Conservation (phyloP, 2,888 invertebrate genomes). For the Meandrusa payeni region DNA sequence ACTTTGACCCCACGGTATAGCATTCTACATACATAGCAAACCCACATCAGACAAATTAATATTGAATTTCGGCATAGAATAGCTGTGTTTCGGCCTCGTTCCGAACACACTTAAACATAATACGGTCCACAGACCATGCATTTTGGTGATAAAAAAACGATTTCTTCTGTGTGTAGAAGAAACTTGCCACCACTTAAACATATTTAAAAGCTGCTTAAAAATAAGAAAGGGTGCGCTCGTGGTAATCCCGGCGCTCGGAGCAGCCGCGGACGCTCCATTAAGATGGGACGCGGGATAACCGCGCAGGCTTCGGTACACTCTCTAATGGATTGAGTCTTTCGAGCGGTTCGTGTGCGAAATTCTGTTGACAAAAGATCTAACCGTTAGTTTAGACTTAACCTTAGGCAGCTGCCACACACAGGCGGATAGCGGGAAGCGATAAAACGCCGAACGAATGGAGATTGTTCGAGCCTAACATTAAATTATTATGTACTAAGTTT, state of each 20-base stretch:
- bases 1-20: too few relatives aligned
- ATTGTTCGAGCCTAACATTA: background rate
- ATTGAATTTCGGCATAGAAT: too few relatives aligned
- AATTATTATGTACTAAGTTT: background rate
- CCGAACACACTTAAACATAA: too few relatives aligned
- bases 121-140: too few relatives aligned
- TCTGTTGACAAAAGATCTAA: constrained; percentile 20
- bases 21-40: too few relatives aligned
- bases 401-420: background rate
- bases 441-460: background rate
- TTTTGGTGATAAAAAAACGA: too few relatives aligned
- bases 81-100: too few relatives aligned
- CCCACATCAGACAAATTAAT: too few relatives aligned
- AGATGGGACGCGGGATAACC: constrained; percentile 21
- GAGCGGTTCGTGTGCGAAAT: constrained; percentile 12
- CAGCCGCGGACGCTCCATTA: constrained; percentile 18
- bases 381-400: constrained; percentile 5
- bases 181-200: constrained; percentile 4
- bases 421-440: background rate
- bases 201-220: constrained; percentile 8
- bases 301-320: constrained; percentile 10
- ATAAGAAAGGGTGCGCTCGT: constrained; percentile 12
- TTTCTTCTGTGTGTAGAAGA: too few relatives aligned
- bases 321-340: constrained; percentile 29
- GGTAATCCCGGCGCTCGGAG: constrained; percentile 18